Evolutionary conservation across 2,113 vertebrate species (phyloP), one percentile per base, ranked within the genome.

Genomic region (Phylloscopus trochiloides): DNA sequence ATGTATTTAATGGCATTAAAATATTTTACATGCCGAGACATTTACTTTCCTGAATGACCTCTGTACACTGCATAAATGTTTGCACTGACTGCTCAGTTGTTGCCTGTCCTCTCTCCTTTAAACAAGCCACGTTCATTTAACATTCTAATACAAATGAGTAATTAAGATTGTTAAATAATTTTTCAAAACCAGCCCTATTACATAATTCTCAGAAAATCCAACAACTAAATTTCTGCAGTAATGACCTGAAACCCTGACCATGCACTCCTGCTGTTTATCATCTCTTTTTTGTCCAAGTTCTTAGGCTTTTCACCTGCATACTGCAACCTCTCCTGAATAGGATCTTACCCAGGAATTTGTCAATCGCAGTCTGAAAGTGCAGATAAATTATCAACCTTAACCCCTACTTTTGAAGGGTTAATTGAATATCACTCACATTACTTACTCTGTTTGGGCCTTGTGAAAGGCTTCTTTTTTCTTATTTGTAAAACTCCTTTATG

Each of bases 1-100:
- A 51, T 82, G 62, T 65, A 94, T 82, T 95, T 79, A 91, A 96
- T 11, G 26, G 52, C 29, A 92, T 91, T 96, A 92, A 95, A 92
- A 85, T 96, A 96, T 81, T 89, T 92, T 58, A 92, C 87, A 70
- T 79, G 91, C 77, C 29, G 0, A 94, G 70, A 91, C 66, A 82
- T 89, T 90, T 75, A 75, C 66, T 85, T 85, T 87, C 63, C 84
- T 82, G 67, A 94, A 87, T 77, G 65, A 94, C 74, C 81, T 79
- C 84, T 90, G 80, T 52, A 75, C 10, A 2, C 34, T 43, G 11
- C 43, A 68, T 31, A 66, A 62, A 77, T 26, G 28, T 75, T 89
- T 95, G 48, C 52, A 85, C 13, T 55, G 74, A 61, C 54, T 82
- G 77, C 75, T 95, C 84, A 52, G 52, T 85, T 74, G 31, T 4